These are phyloP conservation scores for Conus betulinus DNA, from an alignment of 1,140 invertebrate species.

Conservation along the genomic window DNA sequence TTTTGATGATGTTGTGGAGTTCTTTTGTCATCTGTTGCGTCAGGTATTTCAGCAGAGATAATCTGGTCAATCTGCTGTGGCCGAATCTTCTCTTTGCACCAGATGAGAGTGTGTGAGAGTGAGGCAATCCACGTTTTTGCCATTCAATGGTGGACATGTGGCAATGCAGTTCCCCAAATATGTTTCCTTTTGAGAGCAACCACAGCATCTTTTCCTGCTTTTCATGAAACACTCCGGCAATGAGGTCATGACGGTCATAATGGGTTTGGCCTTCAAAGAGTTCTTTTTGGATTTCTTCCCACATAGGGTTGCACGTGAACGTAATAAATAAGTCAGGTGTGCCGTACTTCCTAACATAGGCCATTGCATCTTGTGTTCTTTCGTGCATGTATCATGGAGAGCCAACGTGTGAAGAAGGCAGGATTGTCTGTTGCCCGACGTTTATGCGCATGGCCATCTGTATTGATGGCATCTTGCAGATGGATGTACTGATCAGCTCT, in stretches of 20 bases:
- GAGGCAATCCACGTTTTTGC: constrained; percentile 78
- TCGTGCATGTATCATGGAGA: constrained; percentile 74
- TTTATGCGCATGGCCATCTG: constrained; percentile 16
- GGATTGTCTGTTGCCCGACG: constrained; percentile 70
- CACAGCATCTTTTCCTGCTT: constrained; percentile 74
- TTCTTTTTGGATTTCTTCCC: constrained; percentile 73
- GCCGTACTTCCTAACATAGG: constrained; percentile 76
- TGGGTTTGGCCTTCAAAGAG: constrained; percentile 63
- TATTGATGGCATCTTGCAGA: too few species aligned
- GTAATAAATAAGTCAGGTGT: constrained; percentile 77
- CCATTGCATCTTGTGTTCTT: constrained; percentile 75
- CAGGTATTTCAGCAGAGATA: neutral
- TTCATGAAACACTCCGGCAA: constrained; percentile 76
- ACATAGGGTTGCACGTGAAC: constrained; percentile 78
- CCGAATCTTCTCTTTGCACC: constrained; percentile 53
- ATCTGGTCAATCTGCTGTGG: neutral
- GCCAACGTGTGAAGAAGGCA: constrained; percentile 72
- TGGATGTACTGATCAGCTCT: too few species aligned
- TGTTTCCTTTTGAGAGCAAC: constrained; percentile 15
- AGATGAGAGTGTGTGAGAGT: constrained; percentile 78
- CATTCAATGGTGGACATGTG: constrained; percentile 75
- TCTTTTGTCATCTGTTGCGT: neutral
- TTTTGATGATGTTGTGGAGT: neutral
- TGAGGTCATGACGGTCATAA: constrained; percentile 74
- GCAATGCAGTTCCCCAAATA: neutral